phyloP scores from a whole-genome alignment of 2,113 vertebrate species.

The Ailuropoda melanoleuca region DNA sequence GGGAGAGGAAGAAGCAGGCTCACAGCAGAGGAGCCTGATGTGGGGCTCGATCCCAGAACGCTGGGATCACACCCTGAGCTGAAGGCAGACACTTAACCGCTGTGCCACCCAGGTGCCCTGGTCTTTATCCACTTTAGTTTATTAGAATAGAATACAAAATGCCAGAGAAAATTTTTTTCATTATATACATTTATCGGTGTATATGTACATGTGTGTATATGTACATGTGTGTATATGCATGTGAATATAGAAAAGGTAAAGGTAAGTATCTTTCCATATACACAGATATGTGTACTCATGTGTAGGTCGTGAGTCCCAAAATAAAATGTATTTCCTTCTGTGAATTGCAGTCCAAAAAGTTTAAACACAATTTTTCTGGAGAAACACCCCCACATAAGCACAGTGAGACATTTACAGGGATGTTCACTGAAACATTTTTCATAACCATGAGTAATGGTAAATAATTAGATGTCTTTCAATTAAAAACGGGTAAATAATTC shows the following conservation, averaged over 20 bases:
- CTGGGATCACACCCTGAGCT: no score
- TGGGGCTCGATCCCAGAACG: no score
- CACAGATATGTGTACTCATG: no score
- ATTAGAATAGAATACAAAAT: not conserved
- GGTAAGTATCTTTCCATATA: not conserved
- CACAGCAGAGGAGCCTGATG: no score
- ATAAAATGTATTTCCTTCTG: not conserved
- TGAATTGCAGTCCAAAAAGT: not conserved
- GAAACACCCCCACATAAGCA: not conserved
- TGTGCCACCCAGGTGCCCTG: no score
- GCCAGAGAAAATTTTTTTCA: not conserved
- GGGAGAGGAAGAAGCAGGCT: no score
- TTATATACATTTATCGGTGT: not conserved
- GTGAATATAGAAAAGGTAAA: not conserved
- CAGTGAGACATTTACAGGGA: not conserved
- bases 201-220: not conserved
- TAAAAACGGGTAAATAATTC: not conserved
- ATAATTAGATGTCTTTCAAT: not conserved
- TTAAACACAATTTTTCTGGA: not conserved
- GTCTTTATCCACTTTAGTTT: not conserved
- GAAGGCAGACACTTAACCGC: no score
- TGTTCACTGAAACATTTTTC: not conserved
- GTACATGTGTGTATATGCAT: not conserved
- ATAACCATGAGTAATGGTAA: not conserved
- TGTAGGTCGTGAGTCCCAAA: not conserved